phyloP scores from a whole-genome alignment of 30 jellyfish, hydroid and myxozoan species.

The Pseudorhiza aurosa region DNA sequence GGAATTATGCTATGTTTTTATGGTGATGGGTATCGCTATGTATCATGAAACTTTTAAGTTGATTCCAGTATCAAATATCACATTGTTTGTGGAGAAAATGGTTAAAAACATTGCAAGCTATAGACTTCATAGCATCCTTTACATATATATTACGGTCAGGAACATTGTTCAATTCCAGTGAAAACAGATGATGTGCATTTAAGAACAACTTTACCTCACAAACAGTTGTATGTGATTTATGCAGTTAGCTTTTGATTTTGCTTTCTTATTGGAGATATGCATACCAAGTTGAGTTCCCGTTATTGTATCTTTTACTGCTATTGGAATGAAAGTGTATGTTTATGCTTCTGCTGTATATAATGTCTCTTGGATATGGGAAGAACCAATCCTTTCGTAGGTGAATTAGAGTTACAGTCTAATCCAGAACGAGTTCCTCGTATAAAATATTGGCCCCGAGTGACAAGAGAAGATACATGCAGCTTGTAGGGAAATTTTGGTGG shows the following conservation, averaged over 20 bases:
- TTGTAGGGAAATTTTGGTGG: not conserved
- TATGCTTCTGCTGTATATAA: conserved; percentile 5
- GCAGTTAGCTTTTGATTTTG: conserved; percentile 67
- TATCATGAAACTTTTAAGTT: conserved; percentile 1
- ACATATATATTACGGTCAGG: not conserved
- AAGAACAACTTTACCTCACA: conserved; percentile 28
- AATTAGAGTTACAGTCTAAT: not conserved
- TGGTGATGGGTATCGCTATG: conserved; percentile 46
- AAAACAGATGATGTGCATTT: conserved; percentile 11
- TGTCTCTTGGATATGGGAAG: not conserved
- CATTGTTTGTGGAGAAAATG: not conserved
- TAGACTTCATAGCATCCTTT: not conserved
- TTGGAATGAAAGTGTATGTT: conserved; percentile 10
- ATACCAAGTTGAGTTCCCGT: conserved; percentile 40
- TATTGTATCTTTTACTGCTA: conserved; percentile 31
- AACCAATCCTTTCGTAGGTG: conserved; percentile 6
- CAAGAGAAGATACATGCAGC: not conserved
- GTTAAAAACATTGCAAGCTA: not conserved
- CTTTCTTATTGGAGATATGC: conserved; percentile 63
- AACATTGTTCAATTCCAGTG: not conserved
- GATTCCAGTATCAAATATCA: conserved; percentile 16
- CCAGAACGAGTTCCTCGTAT: not conserved
- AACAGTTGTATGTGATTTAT: conserved; percentile 64
- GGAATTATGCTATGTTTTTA: conserved; percentile 35
- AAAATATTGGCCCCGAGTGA: no score